Evolutionary conservation across 2,113 vertebrate species (phyloP).

Genomic region (Leuciscus idus): DNA sequence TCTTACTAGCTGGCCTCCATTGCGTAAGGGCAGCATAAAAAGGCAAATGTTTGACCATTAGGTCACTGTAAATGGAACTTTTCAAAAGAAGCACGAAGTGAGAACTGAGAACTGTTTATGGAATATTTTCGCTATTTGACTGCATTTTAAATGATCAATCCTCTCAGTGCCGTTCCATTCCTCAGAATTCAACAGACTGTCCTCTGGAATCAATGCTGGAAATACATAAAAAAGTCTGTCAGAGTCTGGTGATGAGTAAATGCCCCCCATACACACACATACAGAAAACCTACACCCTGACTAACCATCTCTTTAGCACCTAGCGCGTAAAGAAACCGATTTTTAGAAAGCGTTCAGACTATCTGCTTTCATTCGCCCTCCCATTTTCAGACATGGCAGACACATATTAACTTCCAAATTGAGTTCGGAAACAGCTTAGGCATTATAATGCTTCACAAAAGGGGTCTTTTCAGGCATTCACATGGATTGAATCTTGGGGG

Average conservation of each 20-base stretch:
- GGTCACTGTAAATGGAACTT: neutral
- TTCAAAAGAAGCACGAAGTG: neutral
- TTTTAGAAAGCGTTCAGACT: slow-evolving; percentile 25
- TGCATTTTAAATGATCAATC: neutral
- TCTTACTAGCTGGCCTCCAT: too few relatives aligned
- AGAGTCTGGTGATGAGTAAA: neutral
- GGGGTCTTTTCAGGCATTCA: slow-evolving; percentile 55
- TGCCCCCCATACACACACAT: neutral
- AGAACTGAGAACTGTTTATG: neutral
- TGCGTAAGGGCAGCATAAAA: neutral
- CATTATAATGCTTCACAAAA: slow-evolving; percentile 60
- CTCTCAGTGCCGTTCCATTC: neutral
- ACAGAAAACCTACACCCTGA: slow-evolving; percentile 9
- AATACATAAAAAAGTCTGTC: neutral
- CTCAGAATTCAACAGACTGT: neutral
- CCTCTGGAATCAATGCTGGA: neutral
- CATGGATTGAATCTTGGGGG: slow-evolving; percentile 49
- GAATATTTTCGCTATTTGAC: neutral
- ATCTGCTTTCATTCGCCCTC: slow-evolving; percentile 60
- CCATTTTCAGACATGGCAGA: slow-evolving; percentile 11
- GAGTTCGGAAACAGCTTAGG: slow-evolving; percentile 51
- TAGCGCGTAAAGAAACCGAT: slow-evolving; percentile 3
- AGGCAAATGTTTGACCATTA: neutral
- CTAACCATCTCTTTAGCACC: slow-evolving; percentile 36
- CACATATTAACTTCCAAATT: slow-evolving; percentile 60